Base-by-base conservation (phyloP, 2,797 vertebrate species). In the Xenentodon cancila region DNA sequence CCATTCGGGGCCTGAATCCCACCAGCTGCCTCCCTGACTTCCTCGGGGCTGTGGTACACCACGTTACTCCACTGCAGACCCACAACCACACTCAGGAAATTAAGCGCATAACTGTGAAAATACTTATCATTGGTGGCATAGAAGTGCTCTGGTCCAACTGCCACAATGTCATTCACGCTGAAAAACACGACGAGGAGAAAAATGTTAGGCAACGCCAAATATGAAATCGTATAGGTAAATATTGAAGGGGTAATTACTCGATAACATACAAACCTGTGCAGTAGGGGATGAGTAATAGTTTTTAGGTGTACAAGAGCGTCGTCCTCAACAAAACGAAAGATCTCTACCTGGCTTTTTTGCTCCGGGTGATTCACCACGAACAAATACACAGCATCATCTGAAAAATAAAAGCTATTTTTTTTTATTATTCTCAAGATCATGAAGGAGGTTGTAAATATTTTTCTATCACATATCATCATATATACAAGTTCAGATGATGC, bases 331-430 rank as follows among this genome's bases (percentile, higher is more conserved):
- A 94, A 95, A 58, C 79, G 89, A 80, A 98, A 98, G 73, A 96
- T 77, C 68, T 97, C 96, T 32, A 97, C 90, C 1, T 94, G 94
- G 88, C 92, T 94, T 44, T 88, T 90, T 53, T 77, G 61, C 15
- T 94, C 60, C 53, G 96, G 95, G 83, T 97, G 96, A 89, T 95
- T 98, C 61, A 96, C 95, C 68, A 95, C 93, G 57, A 96, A 97
- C 57, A 97, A 88, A 81, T 96, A 95, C 32, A 95, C 84, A 0
- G 89, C 82, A 53, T 92, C 80, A 19, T 95, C 96, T 97, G 78
- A n/a, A 75, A 67, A 67, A 46, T 43, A 37, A 37, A 37, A 37
- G 34, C 34, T 25, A 25, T 25, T 25, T 3, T 25, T 40, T 22
- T 52, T 51, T 7, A 27, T 60, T 45, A 27, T 4, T 51, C 42